Percentiles rank a stretch among this genome's conserved stretches.
Evolutionary conservation across 2,113 vertebrate genomes (phyloP).

Genomic region (Hiodon tergisus): DNA sequence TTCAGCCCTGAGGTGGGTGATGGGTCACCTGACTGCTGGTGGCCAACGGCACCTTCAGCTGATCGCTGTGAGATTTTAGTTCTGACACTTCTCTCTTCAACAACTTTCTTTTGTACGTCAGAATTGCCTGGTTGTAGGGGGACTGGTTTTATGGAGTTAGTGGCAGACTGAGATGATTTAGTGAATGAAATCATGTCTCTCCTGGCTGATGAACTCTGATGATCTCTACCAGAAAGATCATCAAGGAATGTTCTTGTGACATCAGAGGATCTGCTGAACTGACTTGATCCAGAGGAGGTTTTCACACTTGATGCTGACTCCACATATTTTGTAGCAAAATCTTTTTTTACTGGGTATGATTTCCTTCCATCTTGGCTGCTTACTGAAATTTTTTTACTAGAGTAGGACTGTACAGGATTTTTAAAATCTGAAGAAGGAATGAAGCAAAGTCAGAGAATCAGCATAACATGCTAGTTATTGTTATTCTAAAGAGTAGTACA

Average conservation of each 20-base stretch:
- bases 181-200: constrained; percentile 61
- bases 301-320: constrained; percentile 45
- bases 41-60: constrained; percentile 34
- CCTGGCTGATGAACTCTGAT: constrained; percentile 55
- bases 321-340: constrained; percentile 54
- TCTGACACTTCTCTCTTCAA: constrained; percentile 49
- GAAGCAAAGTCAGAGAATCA: constrained; percentile 14
- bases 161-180: constrained; percentile 54
- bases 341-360: constrained; percentile 40
- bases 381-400: constrained; percentile 51
- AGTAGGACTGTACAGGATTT: constrained; percentile 57
- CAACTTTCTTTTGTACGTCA: constrained; percentile 42
- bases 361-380: constrained; percentile 60
- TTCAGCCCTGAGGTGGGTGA: constrained; percentile 34
- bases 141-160: constrained; percentile 15
- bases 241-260: constrained; percentile 49
- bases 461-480: not conserved
- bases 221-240: constrained; percentile 47
- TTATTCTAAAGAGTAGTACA: not conserved
- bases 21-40: constrained; percentile 19
- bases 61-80: constrained; percentile 36
- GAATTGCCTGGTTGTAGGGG: constrained; percentile 24
- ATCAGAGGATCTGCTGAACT: constrained; percentile 39
- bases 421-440: constrained; percentile 64
- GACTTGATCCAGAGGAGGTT: constrained; percentile 43